Percentiles rank a stretch among this genome's conserved stretches.
Evolutionary conservation across 2,888 invertebrate species (phyloP).

Genomic region (Cerastoderma edule): DNA sequence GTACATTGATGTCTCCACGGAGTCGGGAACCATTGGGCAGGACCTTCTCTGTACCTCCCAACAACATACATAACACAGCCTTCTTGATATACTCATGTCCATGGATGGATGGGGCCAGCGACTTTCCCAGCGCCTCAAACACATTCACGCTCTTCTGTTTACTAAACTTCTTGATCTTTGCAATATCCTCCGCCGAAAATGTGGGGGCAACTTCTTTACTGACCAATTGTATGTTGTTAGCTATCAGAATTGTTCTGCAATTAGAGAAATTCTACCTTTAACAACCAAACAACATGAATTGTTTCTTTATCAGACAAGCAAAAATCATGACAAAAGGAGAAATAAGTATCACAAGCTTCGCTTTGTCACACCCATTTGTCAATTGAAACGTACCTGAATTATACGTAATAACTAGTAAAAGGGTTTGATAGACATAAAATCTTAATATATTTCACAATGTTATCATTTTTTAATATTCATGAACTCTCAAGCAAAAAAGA

Average conservation of each 20-base stretch:
- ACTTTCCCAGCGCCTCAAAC: constrained; percentile 94
- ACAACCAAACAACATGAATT: too few relatives aligned
- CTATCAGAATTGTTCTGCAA: constrained; percentile 94
- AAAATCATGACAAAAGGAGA: too few relatives aligned
- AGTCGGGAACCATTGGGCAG: constrained; percentile 86
- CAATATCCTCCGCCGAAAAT: constrained; percentile 94
- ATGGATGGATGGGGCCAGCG: constrained; percentile 98
- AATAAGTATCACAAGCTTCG: too few relatives aligned
- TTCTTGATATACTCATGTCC: constrained; percentile 98
- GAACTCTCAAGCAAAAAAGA: too few relatives aligned
- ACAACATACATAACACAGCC: constrained; percentile 95
- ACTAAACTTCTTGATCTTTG: constrained; percentile 92
- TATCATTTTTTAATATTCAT: too few relatives aligned
- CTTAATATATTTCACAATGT: too few relatives aligned
- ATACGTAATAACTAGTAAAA: too few relatives aligned
- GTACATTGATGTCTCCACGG: constrained; percentile 91
- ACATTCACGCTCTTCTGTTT: constrained; percentile 87
- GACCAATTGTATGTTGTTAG: constrained; percentile 95
- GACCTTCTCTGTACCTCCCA: constrained; percentile 98
- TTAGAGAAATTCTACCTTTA: too few relatives aligned
- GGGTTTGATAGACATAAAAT: too few relatives aligned
- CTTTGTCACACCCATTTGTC: too few relatives aligned
- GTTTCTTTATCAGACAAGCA: too few relatives aligned
- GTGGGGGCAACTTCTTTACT: constrained; percentile 91
- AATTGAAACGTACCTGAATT: too few relatives aligned